Evolutionary conservation across 2,797 vertebrate genomes (phyloP).

Genomic region (Loriculus beryllinus): DNA sequence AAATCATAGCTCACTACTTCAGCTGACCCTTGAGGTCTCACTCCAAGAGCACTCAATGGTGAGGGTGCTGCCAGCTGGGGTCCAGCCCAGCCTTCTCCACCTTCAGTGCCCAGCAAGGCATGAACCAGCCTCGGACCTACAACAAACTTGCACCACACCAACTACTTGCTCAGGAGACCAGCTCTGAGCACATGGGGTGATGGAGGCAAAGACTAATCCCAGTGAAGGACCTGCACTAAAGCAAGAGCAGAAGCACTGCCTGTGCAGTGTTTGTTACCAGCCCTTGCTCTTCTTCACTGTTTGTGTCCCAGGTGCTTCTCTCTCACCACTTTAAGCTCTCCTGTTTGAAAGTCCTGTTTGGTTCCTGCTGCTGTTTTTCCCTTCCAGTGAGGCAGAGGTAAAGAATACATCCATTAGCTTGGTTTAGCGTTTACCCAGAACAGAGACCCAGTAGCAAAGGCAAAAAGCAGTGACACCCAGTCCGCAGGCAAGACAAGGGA

Average conservation of each 20-base stretch:
- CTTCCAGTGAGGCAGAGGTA: not conserved
- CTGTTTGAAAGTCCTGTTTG: not conserved
- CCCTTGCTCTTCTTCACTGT: not conserved
- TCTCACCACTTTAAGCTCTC: not conserved
- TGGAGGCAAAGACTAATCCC: not conserved
- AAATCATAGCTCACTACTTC: not conserved
- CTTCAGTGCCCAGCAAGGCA: not conserved
- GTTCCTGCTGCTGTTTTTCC: fast-evolving
- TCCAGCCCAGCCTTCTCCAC: not conserved
- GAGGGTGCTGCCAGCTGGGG: not conserved
- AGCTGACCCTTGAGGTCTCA: not conserved
- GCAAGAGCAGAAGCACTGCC: not conserved
- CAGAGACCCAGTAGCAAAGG: fast-evolving
- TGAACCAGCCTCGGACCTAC: fast-evolving
- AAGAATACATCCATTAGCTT: not conserved
- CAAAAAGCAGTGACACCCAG: not conserved
- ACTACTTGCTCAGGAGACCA: fast-evolving
- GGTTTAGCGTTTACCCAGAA: not conserved
- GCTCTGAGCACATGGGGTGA: not conserved
- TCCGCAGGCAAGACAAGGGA: not conserved
- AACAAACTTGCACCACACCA: fast-evolving
- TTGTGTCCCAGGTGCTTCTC: not conserved
- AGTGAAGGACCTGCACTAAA: not conserved
- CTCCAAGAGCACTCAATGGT: fast-evolving
- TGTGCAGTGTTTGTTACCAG: fast-evolving